These are phyloP conservation scores for Diorhabda sublineata DNA, from an alignment of 1,140 invertebrate genomes.

Conservation along the genomic window DNA sequence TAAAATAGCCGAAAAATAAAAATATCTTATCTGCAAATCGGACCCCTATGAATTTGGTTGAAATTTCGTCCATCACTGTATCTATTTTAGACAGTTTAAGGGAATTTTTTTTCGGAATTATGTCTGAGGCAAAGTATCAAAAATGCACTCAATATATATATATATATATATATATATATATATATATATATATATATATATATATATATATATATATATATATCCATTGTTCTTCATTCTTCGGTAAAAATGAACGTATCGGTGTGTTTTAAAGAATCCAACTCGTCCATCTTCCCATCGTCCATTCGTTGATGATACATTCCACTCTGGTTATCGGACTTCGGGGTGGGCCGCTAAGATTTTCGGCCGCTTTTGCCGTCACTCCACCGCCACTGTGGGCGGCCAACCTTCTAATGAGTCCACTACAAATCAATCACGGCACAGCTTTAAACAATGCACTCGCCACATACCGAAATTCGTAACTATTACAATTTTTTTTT, in stretches of 20 bases:
- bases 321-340: slow-evolving; percentile 13
- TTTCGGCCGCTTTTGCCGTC: slow-evolving; percentile 9
- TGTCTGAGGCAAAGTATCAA: not conserved
- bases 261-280: not conserved
- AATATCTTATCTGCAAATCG: no score
- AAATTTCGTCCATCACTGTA: no score
- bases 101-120: not conserved
- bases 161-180: no score
- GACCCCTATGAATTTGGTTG: no score
- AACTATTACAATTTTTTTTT: slow-evolving; percentile 5
- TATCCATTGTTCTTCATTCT: not conserved
- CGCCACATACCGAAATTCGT: slow-evolving; percentile 13
- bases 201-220: not conserved
- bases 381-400: slow-evolving; percentile 10
- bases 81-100: no score
- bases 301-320: slow-evolving; percentile 6
- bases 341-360: not conserved
- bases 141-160: not conserved
- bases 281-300: not conserved
- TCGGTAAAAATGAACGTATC: not conserved
- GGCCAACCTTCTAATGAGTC: slow-evolving; percentile 12
- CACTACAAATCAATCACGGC: slow-evolving; percentile 14
- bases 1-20: no score
- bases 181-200: not conserved
- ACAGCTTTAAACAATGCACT: slow-evolving; percentile 10